These are phyloP conservation scores for Orthosia cruda DNA, from an alignment of 2,888 invertebrate genomes.

Conservation along the genomic window DNA sequence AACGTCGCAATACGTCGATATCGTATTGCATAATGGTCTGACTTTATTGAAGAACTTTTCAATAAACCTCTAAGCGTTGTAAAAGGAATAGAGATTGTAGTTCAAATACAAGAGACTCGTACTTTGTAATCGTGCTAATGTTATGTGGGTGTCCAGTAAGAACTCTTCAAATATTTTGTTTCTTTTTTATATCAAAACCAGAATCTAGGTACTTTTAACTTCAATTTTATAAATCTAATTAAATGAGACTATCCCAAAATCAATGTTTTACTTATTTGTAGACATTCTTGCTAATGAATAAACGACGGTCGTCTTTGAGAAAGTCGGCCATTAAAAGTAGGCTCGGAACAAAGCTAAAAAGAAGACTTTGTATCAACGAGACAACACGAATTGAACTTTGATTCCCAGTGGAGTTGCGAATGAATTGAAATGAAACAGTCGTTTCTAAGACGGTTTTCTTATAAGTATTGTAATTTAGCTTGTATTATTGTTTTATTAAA, in stretches of 20 bases:
- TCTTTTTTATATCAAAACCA: no score
- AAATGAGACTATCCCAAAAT: background rate
- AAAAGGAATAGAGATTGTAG: background rate
- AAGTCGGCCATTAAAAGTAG: slow-evolving; percentile 10
- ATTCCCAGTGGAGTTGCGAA: no score
- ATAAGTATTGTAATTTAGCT: background rate
- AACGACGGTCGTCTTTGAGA: slow-evolving; percentile 9
- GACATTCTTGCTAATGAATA: slow-evolving; percentile 12
- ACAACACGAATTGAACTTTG: slow-evolving; percentile 41
- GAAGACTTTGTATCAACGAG: slow-evolving; percentile 13
- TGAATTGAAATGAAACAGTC: no score
- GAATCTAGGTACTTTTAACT: no score
- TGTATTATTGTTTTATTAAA: background rate
- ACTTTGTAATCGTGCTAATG: background rate
- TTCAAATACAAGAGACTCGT: background rate
- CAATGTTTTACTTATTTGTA: background rate
- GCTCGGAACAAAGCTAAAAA: slow-evolving; percentile 14
- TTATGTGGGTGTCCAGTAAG: background rate
- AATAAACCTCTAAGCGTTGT: slow-evolving; percentile 22
- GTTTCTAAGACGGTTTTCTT: background rate
- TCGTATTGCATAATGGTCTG: slow-evolving; percentile 32
- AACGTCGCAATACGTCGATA: slow-evolving; percentile 22
- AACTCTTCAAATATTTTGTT: no score
- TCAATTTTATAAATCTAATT: background rate
- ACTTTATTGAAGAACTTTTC: slow-evolving; percentile 47